Conservation (phyloP, 1,140 invertebrate genomes). For the Eumaeus atala region DNA sequence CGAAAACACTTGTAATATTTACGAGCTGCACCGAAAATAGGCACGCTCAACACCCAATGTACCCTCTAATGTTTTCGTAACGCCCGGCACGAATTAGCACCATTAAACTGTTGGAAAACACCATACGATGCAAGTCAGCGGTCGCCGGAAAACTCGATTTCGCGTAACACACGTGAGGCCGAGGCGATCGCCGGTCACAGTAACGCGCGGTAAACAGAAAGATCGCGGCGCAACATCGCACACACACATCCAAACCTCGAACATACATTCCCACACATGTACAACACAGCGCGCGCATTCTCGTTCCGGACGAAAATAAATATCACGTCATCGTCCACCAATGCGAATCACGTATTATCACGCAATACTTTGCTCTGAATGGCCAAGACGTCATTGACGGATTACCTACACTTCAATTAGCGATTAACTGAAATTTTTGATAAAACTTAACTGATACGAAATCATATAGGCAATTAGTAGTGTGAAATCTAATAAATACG, state of each 20-base stretch:
- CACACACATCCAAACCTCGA: constrained; percentile 41
- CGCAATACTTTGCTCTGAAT: constrained; percentile 43
- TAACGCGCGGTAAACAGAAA: constrained; percentile 67
- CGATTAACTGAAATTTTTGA: constrained; percentile 71
- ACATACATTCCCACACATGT: constrained; percentile 41
- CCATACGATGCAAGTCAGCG: constrained; percentile 50
- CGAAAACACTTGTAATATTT: constrained; percentile 65
- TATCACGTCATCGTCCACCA: constrained; percentile 54
- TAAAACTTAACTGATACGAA: constrained; percentile 64
- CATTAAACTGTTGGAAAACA: constrained; percentile 60
- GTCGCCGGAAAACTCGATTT: constrained; percentile 60
- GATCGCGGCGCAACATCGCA: constrained; percentile 61
- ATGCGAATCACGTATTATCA: constrained; percentile 36
- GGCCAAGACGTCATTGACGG: constrained; percentile 55
- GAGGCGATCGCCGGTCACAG: constrained; percentile 60
- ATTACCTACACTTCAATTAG: constrained; percentile 67
- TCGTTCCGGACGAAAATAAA: constrained; percentile 53
- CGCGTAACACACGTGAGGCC: constrained; percentile 52
- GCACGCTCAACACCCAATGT: constrained; percentile 33
- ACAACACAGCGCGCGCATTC: constrained; percentile 52
- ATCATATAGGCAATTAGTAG: constrained; percentile 42
- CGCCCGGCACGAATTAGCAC: constrained; percentile 56
- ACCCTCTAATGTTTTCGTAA: constrained; percentile 45
- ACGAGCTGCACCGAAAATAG: constrained; percentile 54
- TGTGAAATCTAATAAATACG: constrained; percentile 19